These are phyloP conservation scores for Artibeus lituratus DNA, from an alignment of 2,797 vertebrate genomes.

Conservation along the genomic window DNA sequence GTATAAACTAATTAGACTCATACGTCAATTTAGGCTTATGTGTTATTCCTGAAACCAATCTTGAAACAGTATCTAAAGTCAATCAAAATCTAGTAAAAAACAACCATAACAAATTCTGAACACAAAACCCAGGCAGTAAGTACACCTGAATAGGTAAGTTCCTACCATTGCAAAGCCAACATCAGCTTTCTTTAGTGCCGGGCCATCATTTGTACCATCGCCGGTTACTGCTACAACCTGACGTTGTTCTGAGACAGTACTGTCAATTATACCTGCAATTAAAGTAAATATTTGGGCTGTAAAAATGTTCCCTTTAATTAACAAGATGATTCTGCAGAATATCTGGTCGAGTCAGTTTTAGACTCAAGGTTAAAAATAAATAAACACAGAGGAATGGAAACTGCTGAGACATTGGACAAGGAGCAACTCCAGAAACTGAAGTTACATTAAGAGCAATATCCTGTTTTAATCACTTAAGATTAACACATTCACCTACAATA, in stretches of 20 bases:
- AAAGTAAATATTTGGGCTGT: slow-evolving; percentile 52
- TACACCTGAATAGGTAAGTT: background rate
- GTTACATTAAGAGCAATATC: background rate
- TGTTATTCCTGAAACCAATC: slow-evolving; percentile 2
- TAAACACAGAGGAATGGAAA: slow-evolving; percentile 12
- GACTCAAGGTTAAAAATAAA: slow-evolving; percentile 36
- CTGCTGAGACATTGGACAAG: background rate
- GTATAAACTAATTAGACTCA: slow-evolving; percentile 5
- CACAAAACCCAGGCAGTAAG: background rate
- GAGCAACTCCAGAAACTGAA: slow-evolving; percentile 15
- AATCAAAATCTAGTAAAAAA: background rate
- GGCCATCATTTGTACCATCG: slow-evolving; percentile 98
- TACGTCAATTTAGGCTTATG: background rate
- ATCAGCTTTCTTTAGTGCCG: slow-evolving; percentile 98
- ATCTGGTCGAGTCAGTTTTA: background rate
- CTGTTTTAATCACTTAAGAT: background rate
- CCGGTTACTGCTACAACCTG: slow-evolving; percentile 99
- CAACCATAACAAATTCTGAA: background rate
- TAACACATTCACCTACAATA: background rate
- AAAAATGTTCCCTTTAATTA: background rate
- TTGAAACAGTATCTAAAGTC: slow-evolving; percentile 34
- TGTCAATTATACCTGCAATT: slow-evolving; percentile 96
- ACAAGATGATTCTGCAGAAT: slow-evolving; percentile 20
- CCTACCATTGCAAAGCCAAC: slow-evolving; percentile 99
- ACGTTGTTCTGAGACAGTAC: slow-evolving; percentile 93